Evolutionary conservation across 2,888 invertebrate species (phyloP), one percentile per base, ranked within the genome.

Genomic region (Leptopilina drosophilae): DNA sequence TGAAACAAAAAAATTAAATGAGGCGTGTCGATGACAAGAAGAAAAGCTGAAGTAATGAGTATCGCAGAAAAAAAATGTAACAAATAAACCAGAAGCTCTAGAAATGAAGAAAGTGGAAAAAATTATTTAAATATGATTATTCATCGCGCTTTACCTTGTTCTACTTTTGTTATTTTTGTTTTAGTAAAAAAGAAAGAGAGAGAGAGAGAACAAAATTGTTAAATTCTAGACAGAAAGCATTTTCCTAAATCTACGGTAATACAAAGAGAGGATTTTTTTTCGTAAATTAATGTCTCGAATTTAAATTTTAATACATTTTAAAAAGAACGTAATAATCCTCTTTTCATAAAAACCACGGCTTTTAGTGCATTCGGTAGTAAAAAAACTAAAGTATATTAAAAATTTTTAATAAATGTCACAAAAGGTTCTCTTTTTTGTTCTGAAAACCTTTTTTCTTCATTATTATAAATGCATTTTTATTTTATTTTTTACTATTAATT

Each of bases 101-200:
- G 62, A 46, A 26, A 73, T n/a, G 42, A 42, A 56, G 62, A 78
- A 78, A 66, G 7, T 46, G 59, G 15, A 62, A 69, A 67, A 78
- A 59, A 62, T 49, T 49, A 75, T 66, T 59, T 59, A 59, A 59
- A 59, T 46, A 46, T 59, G n/a, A 59, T 59, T 66, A 69, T 73
- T 73, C 69, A 73, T 12, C 20, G 26, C 14, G 12, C 26, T 53
- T 69, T 26, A 20, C 69, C 69, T 53, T 69, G 26, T 5, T 56
- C 49, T 15, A 8, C 6, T 26, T 69, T 26, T 20, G 5, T 69
- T 56, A 26, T 26, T 26, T 12, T 26, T 12, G 14, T 69, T 56
- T 53, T 56, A 73, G 49, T 49, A 20, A n/a, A 56, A 11, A 53
- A 49, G 20, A 20, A 33, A 33, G 33, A 33, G 33, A 33, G 33